Percentiles rank a stretch among this genome's conserved stretches.
phyloP scores from a whole-genome alignment of 2,113 vertebrate genomes.

The Salvelinus sp. region DNA sequence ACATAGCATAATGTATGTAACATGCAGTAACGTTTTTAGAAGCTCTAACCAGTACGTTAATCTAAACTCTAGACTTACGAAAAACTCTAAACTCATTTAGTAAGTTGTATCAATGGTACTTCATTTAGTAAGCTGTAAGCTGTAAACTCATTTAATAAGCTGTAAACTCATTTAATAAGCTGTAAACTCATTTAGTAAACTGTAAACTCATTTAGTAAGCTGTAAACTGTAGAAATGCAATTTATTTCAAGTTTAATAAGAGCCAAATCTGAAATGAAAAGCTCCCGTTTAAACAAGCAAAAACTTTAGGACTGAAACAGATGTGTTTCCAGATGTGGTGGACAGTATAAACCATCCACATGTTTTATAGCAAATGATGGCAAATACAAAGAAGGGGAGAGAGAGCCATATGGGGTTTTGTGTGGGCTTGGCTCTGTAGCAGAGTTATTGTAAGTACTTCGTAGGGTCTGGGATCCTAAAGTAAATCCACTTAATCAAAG shows the following conservation, averaged over 20 bases:
- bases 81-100: too few relatives aligned
- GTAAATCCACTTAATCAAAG: conserved; percentile 12
- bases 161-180: not conserved
- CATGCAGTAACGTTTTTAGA: not conserved
- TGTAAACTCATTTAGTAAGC: not conserved
- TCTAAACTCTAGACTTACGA: too few relatives aligned
- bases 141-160: too few relatives aligned
- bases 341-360: conserved; percentile 7
- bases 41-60: too few relatives aligned
- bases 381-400: not conserved
- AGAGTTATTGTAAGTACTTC: conserved; percentile 3
- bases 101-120: too few relatives aligned
- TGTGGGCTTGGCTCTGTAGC: not conserved
- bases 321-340: conserved; percentile 19
- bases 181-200: conserved; percentile 3
- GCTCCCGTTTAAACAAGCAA: conserved; percentile 10
- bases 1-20: not conserved
- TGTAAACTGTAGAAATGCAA: conserved; percentile 7
- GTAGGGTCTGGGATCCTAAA: not conserved
- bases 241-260: conserved; percentile 23
- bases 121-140: too few relatives aligned
- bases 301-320: conserved; percentile 32
- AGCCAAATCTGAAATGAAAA: conserved; percentile 30
- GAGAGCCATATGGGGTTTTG: not conserved
- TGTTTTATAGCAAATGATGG: conserved; percentile 24